Evolutionary conservation across 2,888 invertebrate species (phyloP).

Genomic region (Glomeris marginata): DNA sequence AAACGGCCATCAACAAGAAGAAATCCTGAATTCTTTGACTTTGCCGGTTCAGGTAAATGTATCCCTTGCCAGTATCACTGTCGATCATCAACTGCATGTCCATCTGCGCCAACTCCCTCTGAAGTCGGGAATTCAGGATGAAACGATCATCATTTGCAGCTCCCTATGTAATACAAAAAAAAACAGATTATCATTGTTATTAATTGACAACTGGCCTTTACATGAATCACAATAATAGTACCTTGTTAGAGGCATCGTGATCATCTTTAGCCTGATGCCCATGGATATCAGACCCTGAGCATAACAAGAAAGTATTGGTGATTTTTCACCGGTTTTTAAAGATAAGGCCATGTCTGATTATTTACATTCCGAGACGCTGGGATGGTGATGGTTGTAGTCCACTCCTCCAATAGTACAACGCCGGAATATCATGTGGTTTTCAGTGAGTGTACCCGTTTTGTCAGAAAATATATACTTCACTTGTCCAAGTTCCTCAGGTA

Average conservation of each 20-base stretch:
- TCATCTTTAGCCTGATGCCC: neutral
- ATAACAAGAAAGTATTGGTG: neutral
- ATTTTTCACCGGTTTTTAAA: neutral
- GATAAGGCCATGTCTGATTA: neutral
- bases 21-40: slow-evolving; percentile 71
- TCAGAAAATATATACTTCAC: slow-evolving; percentile 90
- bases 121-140: slow-evolving; percentile 37
- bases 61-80: neutral
- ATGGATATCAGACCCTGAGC: slow-evolving; percentile 9
- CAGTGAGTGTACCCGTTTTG: slow-evolving; percentile 94
- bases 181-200: neutral
- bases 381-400: slow-evolving; percentile 71
- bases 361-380: slow-evolving; percentile 24
- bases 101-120: slow-evolving; percentile 38
- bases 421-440: slow-evolving; percentile 93
- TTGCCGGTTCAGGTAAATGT: slow-evolving; percentile 30
- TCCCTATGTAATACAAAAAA: slow-evolving; percentile 3
- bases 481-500: slow-evolving; percentile 94
- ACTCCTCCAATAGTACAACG: slow-evolving; percentile 75
- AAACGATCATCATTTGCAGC: slow-evolving; percentile 13
- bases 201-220: neutral
- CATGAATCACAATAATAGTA: neutral
- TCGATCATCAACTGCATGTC: slow-evolving; percentile 21
- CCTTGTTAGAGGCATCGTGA: neutral
- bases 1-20: slow-evolving; percentile 75